Conservation (phyloP, 2,888 invertebrate species). For the Meteorus cinctellus region DNA sequence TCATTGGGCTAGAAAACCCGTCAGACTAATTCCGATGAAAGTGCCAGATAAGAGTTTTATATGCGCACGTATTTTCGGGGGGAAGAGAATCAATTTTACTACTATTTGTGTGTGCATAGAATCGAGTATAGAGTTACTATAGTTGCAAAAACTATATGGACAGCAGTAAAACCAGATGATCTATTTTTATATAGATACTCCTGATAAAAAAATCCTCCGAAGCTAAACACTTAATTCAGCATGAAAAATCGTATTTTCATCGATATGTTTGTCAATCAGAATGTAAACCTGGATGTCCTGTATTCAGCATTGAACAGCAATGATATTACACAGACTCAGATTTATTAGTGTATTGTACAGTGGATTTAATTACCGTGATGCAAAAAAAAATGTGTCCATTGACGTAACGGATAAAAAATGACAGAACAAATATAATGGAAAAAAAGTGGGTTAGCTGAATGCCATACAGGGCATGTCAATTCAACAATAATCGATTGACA, state of each 20-base stretch:
- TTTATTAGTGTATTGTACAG: background rate
- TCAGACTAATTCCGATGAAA: constrained; percentile 53
- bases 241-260: background rate
- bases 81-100: constrained; percentile 32
- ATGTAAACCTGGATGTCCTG: no score
- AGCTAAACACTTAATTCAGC: constrained; percentile 2
- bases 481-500: constrained; percentile 8
- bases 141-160: background rate
- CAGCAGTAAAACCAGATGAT: background rate
- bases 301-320: background rate
- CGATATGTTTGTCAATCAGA: background rate
- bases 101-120: background rate
- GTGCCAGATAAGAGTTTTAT: constrained; percentile 49
- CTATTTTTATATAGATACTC: background rate
- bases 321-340: background rate
- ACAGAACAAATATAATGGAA: constrained; percentile 10
- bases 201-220: background rate
- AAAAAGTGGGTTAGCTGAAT: background rate
- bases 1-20: constrained; percentile 52
- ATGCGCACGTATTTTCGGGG: constrained; percentile 42
- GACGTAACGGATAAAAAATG: background rate
- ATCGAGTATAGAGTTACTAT: background rate
- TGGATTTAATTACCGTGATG: background rate
- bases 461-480: background rate
- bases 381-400: background rate